Evolutionary conservation across 2,113 vertebrate genomes (phyloP), one percentile per base, ranked within the genome.

Genomic region (Pedetes capensis): DNA sequence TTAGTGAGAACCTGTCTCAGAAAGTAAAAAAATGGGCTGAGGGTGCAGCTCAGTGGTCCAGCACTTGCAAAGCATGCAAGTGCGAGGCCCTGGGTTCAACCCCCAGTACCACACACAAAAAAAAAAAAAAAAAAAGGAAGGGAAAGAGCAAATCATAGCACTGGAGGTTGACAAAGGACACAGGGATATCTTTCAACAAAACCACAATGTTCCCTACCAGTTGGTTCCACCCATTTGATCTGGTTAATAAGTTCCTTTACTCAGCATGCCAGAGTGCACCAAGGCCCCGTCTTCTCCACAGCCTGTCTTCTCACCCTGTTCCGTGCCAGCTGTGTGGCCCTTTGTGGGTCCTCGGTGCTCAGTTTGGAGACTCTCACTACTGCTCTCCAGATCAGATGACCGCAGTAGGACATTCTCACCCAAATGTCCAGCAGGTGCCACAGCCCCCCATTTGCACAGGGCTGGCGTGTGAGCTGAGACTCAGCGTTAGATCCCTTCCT

Each of bases 271-370:
- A 6, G 10, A 22, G 44, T 34, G 61, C 22, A 69, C 10, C 14
- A 14, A 9, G 0, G 17, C 5, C 37, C 51, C 18, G 23, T 11
- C 53, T 27, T n/a, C n/a, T n/a, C n/a, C 63, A 66, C 34, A 11
- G 47, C 63, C 23, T 27, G 63, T 84, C 7, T 13, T 61, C 71
- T 49, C 23, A 6, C 22, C 5, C 23, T n/a, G 11, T 27, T 71
- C 44, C n/a, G 47, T 18, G 23, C 22, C 10, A 9, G 13, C 5
- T 2, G 47, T n/a, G 10, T 18, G 4, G 1, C 55, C 29, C 53
- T 47, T 32, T 5, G 4, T 0, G 10, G 47, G 13, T 63, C 18
- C 6, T 1, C 1, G 42, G 14, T 11, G 37, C 23, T 72, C 5
- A 37, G 3, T 55, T 63, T 93, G 44, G 22, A 49, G 51, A 69